A percentile compares a stretch with the other conserved stretches of the same genome.
These are phyloP conservation scores for Chondrosia reniformis DNA, from an alignment of 37 sponge, comb jelly and placozoan genomes.

Conservation along the genomic window DNA sequence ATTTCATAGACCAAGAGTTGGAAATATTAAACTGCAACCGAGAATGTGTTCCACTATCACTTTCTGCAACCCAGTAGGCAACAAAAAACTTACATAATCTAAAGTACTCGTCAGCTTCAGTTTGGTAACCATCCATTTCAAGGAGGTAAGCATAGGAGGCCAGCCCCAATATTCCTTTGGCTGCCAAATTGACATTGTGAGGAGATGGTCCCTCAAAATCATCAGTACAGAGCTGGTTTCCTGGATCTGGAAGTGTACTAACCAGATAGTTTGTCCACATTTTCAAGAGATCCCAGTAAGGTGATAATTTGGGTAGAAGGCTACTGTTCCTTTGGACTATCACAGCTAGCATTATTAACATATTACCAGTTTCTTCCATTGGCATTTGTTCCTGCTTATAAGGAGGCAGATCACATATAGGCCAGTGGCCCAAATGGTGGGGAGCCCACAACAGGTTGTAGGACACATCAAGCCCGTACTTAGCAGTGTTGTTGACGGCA, in stretches of 20 bases:
- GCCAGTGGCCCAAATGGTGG: constrained; percentile 81
- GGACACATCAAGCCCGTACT: constrained; percentile 47
- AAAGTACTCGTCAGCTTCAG: constrained; percentile 33
- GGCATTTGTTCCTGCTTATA: constrained; percentile 78
- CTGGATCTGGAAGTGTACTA: constrained; percentile 56
- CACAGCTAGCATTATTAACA: constrained; percentile 48
- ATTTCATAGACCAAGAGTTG: constrained; percentile 67
- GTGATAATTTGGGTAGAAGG: background rate
- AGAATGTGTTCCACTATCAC: constrained; percentile 37
- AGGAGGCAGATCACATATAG: constrained; percentile 60
- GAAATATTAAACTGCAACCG: constrained; percentile 52
- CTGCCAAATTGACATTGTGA: constrained; percentile 72
- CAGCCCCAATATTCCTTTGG: constrained; percentile 60
- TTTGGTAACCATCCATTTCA: background rate
- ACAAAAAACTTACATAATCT: background rate
- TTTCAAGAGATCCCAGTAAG: constrained; percentile 24
- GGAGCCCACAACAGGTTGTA: constrained; percentile 74
- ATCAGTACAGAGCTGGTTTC: constrained; percentile 73
- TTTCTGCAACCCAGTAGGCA: constrained; percentile 45
- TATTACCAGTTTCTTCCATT: constrained; percentile 73
- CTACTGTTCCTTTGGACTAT: background rate
- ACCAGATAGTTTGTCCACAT: constrained; percentile 53
- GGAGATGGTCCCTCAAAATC: constrained; percentile 74
- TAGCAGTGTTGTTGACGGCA: constrained; percentile 57
- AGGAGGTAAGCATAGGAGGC: constrained; percentile 51